Base-by-base conservation (phyloP, 1,140 invertebrate genomes). In the Diuraphis noxia region DNA sequence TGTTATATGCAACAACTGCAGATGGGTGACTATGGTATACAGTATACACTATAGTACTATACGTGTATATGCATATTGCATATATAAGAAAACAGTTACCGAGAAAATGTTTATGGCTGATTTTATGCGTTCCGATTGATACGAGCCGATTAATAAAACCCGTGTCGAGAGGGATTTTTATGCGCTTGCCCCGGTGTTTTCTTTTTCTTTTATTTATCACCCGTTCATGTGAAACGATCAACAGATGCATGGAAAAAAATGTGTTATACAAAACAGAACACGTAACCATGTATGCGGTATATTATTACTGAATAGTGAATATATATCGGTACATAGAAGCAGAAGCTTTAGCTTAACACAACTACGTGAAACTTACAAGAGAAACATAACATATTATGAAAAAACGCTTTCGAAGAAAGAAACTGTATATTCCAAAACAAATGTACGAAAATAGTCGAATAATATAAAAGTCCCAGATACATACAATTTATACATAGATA, bases 111-210 rank as follows among this genome's bases (percentile, higher is more conserved):
- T 90, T 90, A 90, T 81, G 72, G 72, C 30, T 23, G 41, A 81
- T 90, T 90, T 90, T 90, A 90, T 90, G 88, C 77, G 63, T 90
- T 81, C 88, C 88, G 88, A 90, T 90, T 90, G 88, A 90, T 90
- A 90, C 88, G 30, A 90, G 63, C 88, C 72, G 88, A 90, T 90
- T 90, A 90, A 90, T 90, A 90, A 89, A 90, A 81, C 88, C 77
- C 19, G 77, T 81, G 84, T 34, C 84, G 77, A 43, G 88, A 77
- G 13, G 88, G 40, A 13, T 56, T 87, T 86, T 86, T 86, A 52
- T 86, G 84, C 46, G 43, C 49, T 86, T 86, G 41, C 52, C 43
- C 46, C 21, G n/a, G 25, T 49, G 34, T 87, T 89, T 43, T 46
- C 13, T 43, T 90, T 90, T 46, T 77, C 9, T 89, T 89, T 77